Percentiles rank a stretch among this genome's conserved stretches.
These are phyloP conservation scores for Chelonoidis abingdonii DNA, from an alignment of 2,113 vertebrate genomes.

Conservation along the genomic window DNA sequence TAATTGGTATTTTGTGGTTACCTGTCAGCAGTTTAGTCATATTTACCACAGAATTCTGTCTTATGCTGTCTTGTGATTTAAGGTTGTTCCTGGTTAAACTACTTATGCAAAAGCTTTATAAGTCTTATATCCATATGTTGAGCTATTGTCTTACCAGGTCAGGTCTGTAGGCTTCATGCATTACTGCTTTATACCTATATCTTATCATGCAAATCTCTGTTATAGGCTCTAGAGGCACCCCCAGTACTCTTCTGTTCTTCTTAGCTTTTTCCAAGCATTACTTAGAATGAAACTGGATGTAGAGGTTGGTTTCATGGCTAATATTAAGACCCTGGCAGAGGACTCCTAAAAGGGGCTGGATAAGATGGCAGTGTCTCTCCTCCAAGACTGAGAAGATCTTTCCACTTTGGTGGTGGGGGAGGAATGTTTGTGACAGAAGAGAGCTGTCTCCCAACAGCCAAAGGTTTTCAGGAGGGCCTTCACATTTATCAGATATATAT, in stretches of 20 bases:
- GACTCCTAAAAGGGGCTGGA: not conserved
- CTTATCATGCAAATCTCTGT: not conserved
- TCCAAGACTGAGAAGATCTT: not conserved
- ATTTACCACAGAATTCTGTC: not conserved
- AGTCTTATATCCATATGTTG: not conserved
- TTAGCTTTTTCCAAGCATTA: not conserved
- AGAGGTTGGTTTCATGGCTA: not conserved
- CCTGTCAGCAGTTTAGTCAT: not conserved
- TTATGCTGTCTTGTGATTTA: not conserved
- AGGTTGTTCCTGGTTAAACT: not conserved
- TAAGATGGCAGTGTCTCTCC: not conserved
- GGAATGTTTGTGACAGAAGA: fast-evolving
- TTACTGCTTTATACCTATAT: not conserved
- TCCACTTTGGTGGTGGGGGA: not conserved
- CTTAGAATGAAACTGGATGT: fast-evolving
- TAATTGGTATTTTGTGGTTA: not conserved
- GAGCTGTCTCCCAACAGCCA: not conserved
- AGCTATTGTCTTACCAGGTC: not conserved
- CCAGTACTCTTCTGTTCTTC: fast-evolving
- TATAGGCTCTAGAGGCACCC: not conserved
- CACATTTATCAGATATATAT: too few relatives aligned
- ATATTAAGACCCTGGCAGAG: not conserved
- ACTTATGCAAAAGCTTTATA: not conserved
- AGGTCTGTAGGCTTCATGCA: not conserved
- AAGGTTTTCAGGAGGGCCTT: not conserved